Evolutionary conservation across 2,797 vertebrate genomes (phyloP).

Genomic region (Chaunax sp.): DNA sequence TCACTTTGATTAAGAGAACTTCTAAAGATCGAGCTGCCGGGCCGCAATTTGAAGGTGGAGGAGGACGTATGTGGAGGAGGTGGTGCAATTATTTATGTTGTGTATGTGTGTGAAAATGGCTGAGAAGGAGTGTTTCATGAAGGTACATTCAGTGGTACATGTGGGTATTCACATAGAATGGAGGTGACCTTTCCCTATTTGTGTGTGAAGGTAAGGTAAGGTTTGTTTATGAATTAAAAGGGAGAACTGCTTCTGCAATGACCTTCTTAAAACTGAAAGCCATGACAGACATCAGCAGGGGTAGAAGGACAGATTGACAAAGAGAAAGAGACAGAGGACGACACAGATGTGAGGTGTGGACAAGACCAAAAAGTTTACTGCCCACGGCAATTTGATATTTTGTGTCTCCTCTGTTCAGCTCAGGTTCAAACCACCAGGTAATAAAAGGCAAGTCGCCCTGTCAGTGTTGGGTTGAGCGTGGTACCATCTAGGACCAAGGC

Average conservation of each 20-base stretch:
- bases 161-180: not conserved
- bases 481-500: constrained; percentile 47
- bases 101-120: constrained; percentile 30
- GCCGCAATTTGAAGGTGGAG: constrained; percentile 86
- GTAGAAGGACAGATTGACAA: constrained; percentile 18
- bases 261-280: constrained; percentile 65
- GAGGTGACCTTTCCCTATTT: not conserved
- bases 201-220: constrained; percentile 7
- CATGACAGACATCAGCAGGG: constrained; percentile 3
- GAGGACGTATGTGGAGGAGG: constrained; percentile 61
- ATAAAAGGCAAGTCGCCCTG: constrained; percentile 45
- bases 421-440: constrained; percentile 44
- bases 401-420: constrained; percentile 36
- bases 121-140: constrained; percentile 13
- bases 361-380: constrained; percentile 59
- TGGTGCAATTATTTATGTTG: constrained; percentile 27
- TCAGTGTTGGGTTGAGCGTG: constrained; percentile 41
- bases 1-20: constrained; percentile 97
- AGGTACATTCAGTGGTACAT: not conserved
- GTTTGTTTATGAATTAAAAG: not conserved
- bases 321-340: constrained; percentile 22
- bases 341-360: constrained; percentile 25
- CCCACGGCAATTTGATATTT: constrained; percentile 51
- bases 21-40: constrained; percentile 87
- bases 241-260: constrained; percentile 42